Evolutionary conservation across 92 coral and sea anemone species (phyloP), one percentile per base, ranked within the genome.

Genomic region (Zoanthus sociatus): DNA sequence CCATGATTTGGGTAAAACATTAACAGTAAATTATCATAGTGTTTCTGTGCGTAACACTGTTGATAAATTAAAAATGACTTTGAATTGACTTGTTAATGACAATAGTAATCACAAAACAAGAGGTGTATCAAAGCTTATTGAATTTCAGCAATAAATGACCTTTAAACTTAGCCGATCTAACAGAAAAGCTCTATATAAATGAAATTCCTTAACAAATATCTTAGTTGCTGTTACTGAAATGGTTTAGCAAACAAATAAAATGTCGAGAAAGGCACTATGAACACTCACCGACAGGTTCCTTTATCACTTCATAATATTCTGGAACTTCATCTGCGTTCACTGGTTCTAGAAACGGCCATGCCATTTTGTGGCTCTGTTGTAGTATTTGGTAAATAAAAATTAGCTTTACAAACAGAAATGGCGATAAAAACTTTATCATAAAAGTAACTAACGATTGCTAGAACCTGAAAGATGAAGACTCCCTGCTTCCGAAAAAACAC

Each of bases 281-380:
- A 1, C 58, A 47, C 99, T 84, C 83, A 97, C 99, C 99, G 73
- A 97, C 92, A 5, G 99, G 99, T 67, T 97, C 98, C 76, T 96
- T 94, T 90, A 97, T 95, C 58, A 97, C 93, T 14, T 92, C 90
- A 67, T 92, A 89, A 79, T 97, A 97, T 58, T 89, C 98, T 0
- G 98, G 98, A 4, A 96, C 99, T 42, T 97, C 99, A 16, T 93
- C 94, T 1, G 87, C 91, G 70, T 87, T 92, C 20, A 97, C 99
- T 0, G 98, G 95, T 71, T 97, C 99, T 56, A 97, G 92, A 78
- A 97, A 97, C 37, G 99, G 99, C 99, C 99, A 97, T 9, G 99
- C 95, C 99, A 97, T 97, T 89, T 97, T 97, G 88, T 97, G 99
- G 77, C 99, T 95, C 95, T 97, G 90, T 76, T 14, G 31, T 10